Base-by-base conservation (phyloP, 1,140 invertebrate species). In the Homalodisca vitripennis region DNA sequence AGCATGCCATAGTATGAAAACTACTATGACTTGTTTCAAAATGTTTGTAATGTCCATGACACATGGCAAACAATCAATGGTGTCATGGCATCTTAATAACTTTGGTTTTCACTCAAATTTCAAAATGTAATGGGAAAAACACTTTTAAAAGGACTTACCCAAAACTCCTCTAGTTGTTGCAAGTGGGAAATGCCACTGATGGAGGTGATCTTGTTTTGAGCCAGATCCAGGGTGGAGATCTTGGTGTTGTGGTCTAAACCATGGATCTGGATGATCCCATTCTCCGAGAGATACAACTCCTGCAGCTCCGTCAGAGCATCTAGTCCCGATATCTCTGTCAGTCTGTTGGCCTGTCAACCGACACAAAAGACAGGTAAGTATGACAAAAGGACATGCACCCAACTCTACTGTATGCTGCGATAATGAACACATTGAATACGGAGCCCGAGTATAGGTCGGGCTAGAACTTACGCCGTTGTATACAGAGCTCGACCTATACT, bases 201-300 rank as follows among this genome's bases (percentile, higher is more conserved):
- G 3, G 80, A 82, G 65, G 87, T 88, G 17, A 99, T 92, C 78
- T 89, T 87, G 80, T 99, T 99, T 62, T 88, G 85, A 0, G 95
- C 93, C 71, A 98, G 78, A 83, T 99, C 97, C 47, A 98, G 82
- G 2, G 96, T 98, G 62, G 89, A 87, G 24, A 99, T 75, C 65
- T 88, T 84, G 1, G 80, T 78, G 76, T 92, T 92, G 47, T 84
- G 84, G 1, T 87, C 82, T 69, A 95, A 79, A 71, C 89, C 88
- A 78, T 93, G 89, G 67, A 94, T 92, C 2, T 76, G 77, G 17
- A 85, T 84, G 60, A 99, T 88, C 51, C 93, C 95, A 85, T 99
- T 99, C 79, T 98, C 93, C 22, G 95, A 97, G 68, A 98, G 76
- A 79, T 99, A 99, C 0, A 99, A 79, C 78, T 99, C 91, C 55